Percentiles rank a stretch among this genome's conserved stretches.
Evolutionary conservation across 2,113 vertebrate genomes (phyloP).

Genomic region (Pelodiscus sinensis): DNA sequence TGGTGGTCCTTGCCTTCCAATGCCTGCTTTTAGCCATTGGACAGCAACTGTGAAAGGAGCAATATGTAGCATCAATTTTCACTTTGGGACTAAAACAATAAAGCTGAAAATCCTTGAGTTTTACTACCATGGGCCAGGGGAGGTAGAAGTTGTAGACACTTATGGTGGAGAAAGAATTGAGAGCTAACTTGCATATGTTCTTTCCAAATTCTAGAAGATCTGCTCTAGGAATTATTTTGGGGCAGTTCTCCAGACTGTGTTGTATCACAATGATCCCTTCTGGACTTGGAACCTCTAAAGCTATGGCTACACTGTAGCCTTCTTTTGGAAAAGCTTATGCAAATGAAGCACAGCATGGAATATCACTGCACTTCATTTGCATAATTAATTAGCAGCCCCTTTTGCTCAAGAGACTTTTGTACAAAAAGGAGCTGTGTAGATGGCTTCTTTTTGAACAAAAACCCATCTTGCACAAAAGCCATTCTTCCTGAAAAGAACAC

Average conservation of each 20-base stretch:
- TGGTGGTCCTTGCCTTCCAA: neutral
- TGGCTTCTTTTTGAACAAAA: too few species aligned
- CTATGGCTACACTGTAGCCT: too few species aligned
- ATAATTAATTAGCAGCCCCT: too few species aligned
- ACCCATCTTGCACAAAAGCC: too few species aligned
- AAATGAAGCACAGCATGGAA: too few species aligned
- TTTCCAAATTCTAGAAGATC: neutral
- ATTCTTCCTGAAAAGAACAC: too few species aligned
- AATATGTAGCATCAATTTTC: fast-evolving
- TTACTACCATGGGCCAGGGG: fast-evolving
- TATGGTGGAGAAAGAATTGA: neutral
- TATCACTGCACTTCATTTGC: too few species aligned
- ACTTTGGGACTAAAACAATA: fast-evolving
- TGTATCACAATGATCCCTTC: neutral
- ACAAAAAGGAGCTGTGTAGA: too few species aligned
- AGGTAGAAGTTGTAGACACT: neutral
- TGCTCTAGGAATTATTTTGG: neutral
- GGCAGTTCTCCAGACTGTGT: neutral
- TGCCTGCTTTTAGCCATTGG: neutral
- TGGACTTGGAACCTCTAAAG: neutral
- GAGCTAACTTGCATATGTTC: fast-evolving
- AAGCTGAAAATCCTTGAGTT: neutral
- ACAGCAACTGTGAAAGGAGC: neutral
- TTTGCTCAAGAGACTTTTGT: too few species aligned
- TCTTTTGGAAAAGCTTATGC: too few species aligned